phyloP scores from a whole-genome alignment of 2,797 vertebrate species.

The Catharus ustulatus region DNA sequence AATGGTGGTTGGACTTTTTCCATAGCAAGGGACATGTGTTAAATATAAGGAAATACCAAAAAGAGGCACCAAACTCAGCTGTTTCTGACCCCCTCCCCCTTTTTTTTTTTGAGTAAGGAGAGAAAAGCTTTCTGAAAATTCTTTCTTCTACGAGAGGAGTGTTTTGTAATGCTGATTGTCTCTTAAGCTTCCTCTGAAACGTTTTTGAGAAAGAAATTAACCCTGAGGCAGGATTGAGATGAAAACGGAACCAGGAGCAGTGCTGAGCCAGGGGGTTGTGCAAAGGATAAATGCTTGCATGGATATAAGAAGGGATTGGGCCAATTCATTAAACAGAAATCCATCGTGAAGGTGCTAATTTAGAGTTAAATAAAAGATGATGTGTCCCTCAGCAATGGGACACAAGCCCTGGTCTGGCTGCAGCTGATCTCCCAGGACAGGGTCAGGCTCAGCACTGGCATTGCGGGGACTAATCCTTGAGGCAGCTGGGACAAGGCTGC shows the following conservation, averaged over 20 bases:
- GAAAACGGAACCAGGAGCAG: background rate
- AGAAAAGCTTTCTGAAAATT: background rate
- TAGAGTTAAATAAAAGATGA: background rate
- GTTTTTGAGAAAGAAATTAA: constrained; percentile 13
- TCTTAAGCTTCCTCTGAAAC: constrained; percentile 16
- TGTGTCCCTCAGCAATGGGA: background rate
- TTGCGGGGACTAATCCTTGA: rapidly evolving
- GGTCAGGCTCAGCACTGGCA: rapidly evolving
- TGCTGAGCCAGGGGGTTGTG: background rate
- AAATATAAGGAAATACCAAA: constrained; percentile 4
- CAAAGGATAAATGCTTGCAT: background rate
- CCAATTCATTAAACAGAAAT: background rate
- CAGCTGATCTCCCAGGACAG: background rate
- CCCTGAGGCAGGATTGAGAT: background rate
- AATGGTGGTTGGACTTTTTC: background rate
- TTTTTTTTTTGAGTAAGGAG: background rate
- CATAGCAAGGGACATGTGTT: background rate
- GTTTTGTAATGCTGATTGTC: constrained; percentile 13
- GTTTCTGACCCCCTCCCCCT: background rate
- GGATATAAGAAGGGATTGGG: background rate
- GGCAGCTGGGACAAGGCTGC: background rate
- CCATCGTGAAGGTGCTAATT: background rate
- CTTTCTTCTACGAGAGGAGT: constrained; percentile 1
- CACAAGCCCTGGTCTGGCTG: background rate
- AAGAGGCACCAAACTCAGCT: background rate